phyloP scores from a whole-genome alignment of 2,113 vertebrate genomes.

The Daphoenositta chrysoptera region DNA sequence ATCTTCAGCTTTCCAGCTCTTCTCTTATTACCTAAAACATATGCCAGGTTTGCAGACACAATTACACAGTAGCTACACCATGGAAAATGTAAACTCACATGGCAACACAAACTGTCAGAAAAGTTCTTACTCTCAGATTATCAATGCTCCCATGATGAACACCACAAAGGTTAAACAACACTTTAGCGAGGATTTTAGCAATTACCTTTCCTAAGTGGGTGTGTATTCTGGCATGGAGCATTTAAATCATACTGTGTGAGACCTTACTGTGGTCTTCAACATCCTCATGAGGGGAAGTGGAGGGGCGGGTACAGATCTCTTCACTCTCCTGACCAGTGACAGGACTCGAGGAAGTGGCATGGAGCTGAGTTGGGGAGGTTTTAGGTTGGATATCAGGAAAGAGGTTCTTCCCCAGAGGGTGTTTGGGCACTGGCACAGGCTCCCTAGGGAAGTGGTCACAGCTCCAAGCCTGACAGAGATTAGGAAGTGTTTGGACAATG shows the following conservation, averaged over 20 bases:
- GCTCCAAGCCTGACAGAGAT: background rate
- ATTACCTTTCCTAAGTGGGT: background rate
- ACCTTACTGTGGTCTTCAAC: background rate
- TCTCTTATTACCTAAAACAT: background rate
- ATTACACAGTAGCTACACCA: background rate
- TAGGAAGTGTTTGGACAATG: background rate
- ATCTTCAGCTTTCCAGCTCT: background rate
- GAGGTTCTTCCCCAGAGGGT: background rate
- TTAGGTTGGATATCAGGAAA: background rate
- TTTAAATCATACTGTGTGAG: background rate
- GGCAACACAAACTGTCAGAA: background rate
- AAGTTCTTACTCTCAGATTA: background rate
- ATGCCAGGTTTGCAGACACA: background rate
- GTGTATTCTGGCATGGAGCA: background rate
- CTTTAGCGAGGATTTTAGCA: background rate
- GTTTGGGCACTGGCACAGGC: background rate
- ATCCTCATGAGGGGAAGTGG: background rate
- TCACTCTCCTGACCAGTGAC: background rate
- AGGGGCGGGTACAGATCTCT: rapidly evolving
- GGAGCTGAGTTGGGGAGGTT: rapidly evolving
- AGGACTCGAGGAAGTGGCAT: rapidly evolving
- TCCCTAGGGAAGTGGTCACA: background rate
- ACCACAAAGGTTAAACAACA: background rate
- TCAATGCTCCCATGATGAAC: background rate
- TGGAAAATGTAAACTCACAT: background rate